Evolutionary conservation across 2,888 invertebrate species (phyloP).

Genomic region (Nemurella pictetii): DNA sequence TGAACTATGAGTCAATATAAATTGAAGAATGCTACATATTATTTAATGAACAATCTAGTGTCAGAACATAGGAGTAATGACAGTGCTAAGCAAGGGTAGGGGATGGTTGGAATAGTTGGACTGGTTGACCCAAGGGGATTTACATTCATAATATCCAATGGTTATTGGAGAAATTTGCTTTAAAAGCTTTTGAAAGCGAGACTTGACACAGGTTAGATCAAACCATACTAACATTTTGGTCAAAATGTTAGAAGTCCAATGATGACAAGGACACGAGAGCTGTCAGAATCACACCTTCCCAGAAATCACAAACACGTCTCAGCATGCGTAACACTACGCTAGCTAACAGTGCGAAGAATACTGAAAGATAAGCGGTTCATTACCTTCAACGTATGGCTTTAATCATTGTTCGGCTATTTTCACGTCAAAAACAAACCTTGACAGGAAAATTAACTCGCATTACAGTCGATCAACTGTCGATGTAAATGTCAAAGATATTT

Average conservation of each 20-base stretch:
- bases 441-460: not conserved
- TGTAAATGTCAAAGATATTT: not conserved
- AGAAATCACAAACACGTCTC: not conserved
- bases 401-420: not conserved
- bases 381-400: conserved; percentile 10
- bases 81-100: not conserved
- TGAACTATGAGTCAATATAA: not conserved
- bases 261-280: not conserved
- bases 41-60: not conserved
- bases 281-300: not conserved
- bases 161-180: too few relatives aligned
- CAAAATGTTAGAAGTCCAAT: too few relatives aligned
- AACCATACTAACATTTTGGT: too few relatives aligned
- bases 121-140: too few relatives aligned
- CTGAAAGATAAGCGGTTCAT: not conserved
- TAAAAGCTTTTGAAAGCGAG: too few relatives aligned
- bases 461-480: not conserved
- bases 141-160: too few relatives aligned
- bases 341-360: not conserved
- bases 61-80: not conserved
- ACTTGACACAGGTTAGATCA: too few relatives aligned
- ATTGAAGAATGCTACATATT: not conserved
- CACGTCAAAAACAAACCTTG: conserved; percentile 15
- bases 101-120: too few relatives aligned
- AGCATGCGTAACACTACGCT: too few relatives aligned